Evolutionary conservation across 1,140 invertebrate genomes (phyloP).

Genomic region (Anthonomus grandis): DNA sequence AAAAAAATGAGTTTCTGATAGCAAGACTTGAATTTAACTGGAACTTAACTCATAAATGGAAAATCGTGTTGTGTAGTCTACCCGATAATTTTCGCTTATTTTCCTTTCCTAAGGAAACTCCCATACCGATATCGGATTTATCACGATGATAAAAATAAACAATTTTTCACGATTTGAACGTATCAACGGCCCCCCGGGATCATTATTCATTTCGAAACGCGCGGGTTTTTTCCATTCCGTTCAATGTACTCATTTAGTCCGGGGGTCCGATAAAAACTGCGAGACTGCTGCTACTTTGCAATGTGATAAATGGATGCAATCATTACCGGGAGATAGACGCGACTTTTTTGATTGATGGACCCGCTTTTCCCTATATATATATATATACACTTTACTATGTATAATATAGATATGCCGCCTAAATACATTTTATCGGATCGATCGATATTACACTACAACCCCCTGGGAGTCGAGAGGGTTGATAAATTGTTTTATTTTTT

Average conservation of each 20-base stretch:
- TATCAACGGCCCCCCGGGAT: slow-evolving; percentile 20
- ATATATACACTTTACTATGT: too few species aligned
- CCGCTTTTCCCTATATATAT: too few species aligned
- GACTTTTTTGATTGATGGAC: slow-evolving; percentile 26
- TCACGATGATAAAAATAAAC: slow-evolving; percentile 20
- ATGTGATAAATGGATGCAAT: slow-evolving; percentile 30
- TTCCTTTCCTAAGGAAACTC: slow-evolving; percentile 4
- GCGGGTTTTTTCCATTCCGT: slow-evolving; percentile 20
- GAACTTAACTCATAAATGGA: too few species aligned
- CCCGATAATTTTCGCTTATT: slow-evolving; percentile 6
- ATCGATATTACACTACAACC: too few species aligned
- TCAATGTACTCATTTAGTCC: slow-evolving; percentile 29
- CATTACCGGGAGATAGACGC: slow-evolving; percentile 28
- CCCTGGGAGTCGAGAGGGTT: too few species aligned
- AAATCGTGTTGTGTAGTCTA: too few species aligned
- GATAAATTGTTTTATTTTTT: too few species aligned
- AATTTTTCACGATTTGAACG: slow-evolving; percentile 26
- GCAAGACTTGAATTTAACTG: too few species aligned
- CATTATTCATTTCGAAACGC: slow-evolving; percentile 24
- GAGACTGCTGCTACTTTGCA: slow-evolving; percentile 24
- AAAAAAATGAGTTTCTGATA: too few species aligned
- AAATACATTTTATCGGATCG: too few species aligned
- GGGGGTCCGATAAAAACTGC: slow-evolving; percentile 27
- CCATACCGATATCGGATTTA: too few species aligned
- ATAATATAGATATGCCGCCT: too few species aligned